phyloP scores from a whole-genome alignment of 2,113 vertebrate genomes.

The Tinamus guttatus region DNA sequence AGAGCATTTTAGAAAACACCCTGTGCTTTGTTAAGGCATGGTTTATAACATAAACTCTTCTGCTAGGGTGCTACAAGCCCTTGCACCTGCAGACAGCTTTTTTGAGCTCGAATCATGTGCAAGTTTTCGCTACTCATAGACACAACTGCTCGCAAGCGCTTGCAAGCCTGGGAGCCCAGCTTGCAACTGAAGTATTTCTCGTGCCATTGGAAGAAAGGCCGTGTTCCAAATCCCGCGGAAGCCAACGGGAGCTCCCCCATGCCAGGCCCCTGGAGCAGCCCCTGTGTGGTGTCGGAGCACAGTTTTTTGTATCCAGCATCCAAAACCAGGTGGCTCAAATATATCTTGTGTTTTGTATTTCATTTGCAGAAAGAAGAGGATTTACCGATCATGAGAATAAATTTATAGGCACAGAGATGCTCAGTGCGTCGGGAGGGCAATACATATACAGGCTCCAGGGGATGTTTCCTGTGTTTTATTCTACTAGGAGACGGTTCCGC shows the following conservation, averaged over 20 bases:
- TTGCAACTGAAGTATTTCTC: neutral
- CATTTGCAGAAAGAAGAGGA: accelerated
- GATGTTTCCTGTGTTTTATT: neutral
- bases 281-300: neutral
- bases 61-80: neutral
- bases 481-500: neutral
- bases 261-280: neutral
- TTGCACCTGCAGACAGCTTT: neutral
- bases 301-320: neutral
- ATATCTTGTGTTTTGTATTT: accelerated
- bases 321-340: neutral
- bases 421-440: accelerated
- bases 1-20: neutral
- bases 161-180: neutral
- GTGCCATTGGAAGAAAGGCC: neutral
- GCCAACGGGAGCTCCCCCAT: neutral
- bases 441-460: accelerated
- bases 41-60: accelerated
- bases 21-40: neutral
- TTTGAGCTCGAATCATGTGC: neutral
- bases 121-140: neutral
- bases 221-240: neutral
- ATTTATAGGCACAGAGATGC: neutral
- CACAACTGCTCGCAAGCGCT: neutral
- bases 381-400: neutral